Conservation (phyloP, 2,113 vertebrate genomes). For the Chinchilla lanigera region DNA sequence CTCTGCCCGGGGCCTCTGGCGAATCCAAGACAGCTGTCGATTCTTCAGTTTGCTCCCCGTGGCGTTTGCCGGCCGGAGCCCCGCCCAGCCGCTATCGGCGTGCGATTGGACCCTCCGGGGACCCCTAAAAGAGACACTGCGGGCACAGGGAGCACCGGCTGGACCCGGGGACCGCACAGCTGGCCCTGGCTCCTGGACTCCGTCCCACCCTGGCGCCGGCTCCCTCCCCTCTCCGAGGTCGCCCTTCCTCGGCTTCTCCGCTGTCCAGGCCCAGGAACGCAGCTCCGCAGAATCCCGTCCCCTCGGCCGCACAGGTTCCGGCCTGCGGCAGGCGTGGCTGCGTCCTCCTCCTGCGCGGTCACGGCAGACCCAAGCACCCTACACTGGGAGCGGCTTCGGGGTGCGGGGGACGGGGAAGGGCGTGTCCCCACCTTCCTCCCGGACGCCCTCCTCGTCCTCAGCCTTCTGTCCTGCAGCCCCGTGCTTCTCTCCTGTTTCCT, state of each 20-base stretch:
- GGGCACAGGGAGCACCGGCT: background rate
- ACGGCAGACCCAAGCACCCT: too few relatives aligned
- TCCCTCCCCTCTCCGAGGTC: background rate
- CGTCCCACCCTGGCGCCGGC: background rate
- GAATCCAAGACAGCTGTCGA: background rate
- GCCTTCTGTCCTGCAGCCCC: background rate
- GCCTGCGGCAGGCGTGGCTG: too few relatives aligned
- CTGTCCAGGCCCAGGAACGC: background rate
- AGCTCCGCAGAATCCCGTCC: background rate
- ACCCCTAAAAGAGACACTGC: background rate
- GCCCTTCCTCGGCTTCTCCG: background rate
- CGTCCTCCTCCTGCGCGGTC: too few relatives aligned
- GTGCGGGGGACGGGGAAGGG: too few relatives aligned
- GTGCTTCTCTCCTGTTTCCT: background rate
- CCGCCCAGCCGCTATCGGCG: too few relatives aligned
- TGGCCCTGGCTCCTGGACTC: background rate
- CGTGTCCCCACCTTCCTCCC: too few relatives aligned
- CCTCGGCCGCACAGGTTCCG: background rate
- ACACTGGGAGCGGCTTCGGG: too few relatives aligned
- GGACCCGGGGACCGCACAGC: background rate
- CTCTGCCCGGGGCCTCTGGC: too few relatives aligned
- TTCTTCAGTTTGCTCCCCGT: background rate
- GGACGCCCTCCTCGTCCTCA: too few relatives aligned
- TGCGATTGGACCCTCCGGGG: too few relatives aligned
- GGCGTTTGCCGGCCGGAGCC: background rate